phyloP scores from a whole-genome alignment of 2,113 vertebrate genomes.

The Aegypius monachus region DNA sequence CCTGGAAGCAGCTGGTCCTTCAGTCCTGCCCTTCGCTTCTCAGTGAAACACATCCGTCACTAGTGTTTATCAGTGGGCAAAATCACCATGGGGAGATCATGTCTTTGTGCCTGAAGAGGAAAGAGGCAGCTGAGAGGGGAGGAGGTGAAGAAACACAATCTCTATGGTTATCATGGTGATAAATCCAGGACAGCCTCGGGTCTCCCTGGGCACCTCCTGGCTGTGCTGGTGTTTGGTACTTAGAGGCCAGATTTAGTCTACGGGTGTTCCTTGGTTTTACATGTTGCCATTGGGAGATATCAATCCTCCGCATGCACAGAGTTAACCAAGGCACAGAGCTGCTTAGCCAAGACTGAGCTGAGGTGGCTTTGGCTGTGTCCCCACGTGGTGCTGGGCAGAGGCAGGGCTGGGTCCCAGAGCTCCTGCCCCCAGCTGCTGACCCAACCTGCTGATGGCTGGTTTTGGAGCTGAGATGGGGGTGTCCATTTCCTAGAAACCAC shows the following conservation, averaged over 20 bases:
- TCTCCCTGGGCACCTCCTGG: neutral
- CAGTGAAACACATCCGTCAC: neutral
- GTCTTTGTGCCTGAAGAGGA: neutral
- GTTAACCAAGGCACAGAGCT: neutral
- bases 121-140: neutral
- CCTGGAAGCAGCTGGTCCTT: neutral
- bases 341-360: neutral
- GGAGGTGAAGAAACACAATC: neutral
- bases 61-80: neutral
- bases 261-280: neutral
- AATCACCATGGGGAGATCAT: neutral
- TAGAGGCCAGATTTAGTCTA: neutral
- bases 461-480: neutral
- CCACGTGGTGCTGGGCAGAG: neutral
- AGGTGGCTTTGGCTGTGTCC: neutral
- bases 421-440: neutral
- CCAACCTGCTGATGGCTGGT: neutral
- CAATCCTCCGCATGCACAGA: accelerated
- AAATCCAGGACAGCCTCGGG: neutral
- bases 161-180: neutral
- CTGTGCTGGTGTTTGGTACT: neutral
- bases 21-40: neutral
- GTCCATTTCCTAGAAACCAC: neutral
- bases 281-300: accelerated
- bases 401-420: neutral